Conservation (phyloP, 2,113 vertebrate species). For the Heterochromis multidens region DNA sequence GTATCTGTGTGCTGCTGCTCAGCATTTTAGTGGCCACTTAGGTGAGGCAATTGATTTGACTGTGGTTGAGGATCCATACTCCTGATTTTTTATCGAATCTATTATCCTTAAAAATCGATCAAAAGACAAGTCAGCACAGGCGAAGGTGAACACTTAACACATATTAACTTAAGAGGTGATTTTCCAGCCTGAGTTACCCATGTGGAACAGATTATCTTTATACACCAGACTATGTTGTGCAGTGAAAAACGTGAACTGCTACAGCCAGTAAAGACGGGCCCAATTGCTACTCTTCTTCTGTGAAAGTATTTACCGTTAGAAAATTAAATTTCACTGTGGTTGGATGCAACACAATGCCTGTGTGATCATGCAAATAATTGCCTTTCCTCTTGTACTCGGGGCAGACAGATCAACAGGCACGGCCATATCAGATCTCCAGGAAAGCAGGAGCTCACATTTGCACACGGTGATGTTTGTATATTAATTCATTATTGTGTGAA, state of each 20-base stretch:
- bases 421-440: conserved; percentile 42
- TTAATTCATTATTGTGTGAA: conserved; percentile 37
- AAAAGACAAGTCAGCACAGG: background rate
- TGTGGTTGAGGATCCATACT: background rate
- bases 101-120: background rate
- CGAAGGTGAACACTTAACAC: background rate
- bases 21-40: background rate
- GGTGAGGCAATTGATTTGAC: conserved; percentile 1
- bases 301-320: conserved; percentile 60
- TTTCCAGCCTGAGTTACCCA: background rate
- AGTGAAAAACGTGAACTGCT: background rate
- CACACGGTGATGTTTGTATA: conserved; percentile 31
- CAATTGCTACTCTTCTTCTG: background rate
- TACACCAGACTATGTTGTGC: background rate
- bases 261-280: background rate
- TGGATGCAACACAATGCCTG: conserved; percentile 73
- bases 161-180: background rate
- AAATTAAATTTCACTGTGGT: conserved; percentile 73
- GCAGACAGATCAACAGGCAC: conserved; percentile 20
- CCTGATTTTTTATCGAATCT: background rate
- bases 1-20: background rate
- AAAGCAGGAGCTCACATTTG: conserved; percentile 13
- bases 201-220: background rate
- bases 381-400: conserved; percentile 50
- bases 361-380: conserved; percentile 79